Base-by-base conservation (phyloP, 1,140 invertebrate genomes). In the Drosophila grimshawi region DNA sequence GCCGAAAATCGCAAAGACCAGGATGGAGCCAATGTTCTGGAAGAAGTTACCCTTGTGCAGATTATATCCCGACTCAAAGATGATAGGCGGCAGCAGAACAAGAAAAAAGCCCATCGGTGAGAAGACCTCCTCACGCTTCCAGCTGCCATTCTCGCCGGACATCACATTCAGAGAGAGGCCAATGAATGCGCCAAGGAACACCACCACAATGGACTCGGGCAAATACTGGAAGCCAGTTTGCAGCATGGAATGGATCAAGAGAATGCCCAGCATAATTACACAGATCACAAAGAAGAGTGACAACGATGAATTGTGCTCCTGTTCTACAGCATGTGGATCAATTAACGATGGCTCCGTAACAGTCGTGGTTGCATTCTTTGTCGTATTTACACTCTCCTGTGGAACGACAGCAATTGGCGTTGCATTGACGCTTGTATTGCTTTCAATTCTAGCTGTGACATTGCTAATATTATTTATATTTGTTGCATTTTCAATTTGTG, bases 31-130 rank as follows among this genome's bases (percentile, higher is more conserved):
- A 92, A 99, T 98, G 91, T 99, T 99, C 93, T 99, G 98, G 92
- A 99, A 99, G 91, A 99, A 99, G 91, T 99, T 99, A 37, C 98
- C 98, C 93, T 99, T 99, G 88, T 99, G 98, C 52, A 99, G 94
- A 95, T 99, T 99, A 91, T 99, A 99, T 3, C 98, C 98, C 3
- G 98, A 99, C 93, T 99, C 98, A 94, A 99, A 99, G 78, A 99
- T 99, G 49, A 99, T 99, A 1, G 98, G 98, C 4, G 98, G 98
- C n/a, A 99, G 92, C 1, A 99, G 94, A 1, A 99, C 97, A 49
- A 99, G 94, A 86, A 99, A 99, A 92, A 99, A 99, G 6, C 98
- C 97, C 52, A 98, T 99, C 0, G 98, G 98, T 8, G 97, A 98
- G 86, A 99, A 98, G 0, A 98, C 97, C 93, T 99, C 98, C 93